A percentile compares a stretch with the other conserved stretches of the same genome.
Conservation (phyloP, 2,888 invertebrate species). For the Amphimallon solstitiale region DNA sequence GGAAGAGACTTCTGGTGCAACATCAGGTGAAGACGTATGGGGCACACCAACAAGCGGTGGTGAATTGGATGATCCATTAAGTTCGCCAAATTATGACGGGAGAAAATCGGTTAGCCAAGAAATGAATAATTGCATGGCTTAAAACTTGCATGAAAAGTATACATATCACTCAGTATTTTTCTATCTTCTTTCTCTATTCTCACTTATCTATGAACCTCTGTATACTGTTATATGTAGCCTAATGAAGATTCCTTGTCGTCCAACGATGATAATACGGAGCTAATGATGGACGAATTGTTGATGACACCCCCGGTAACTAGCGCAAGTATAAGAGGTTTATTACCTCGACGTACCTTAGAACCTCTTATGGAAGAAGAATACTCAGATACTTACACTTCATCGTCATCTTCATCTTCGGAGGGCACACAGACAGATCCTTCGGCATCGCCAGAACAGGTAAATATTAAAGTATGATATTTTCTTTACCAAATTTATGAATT, state of each 20-base stretch:
- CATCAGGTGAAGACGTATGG: conserved; percentile 89
- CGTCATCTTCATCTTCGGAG: conserved; percentile 52
- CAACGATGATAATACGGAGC: conserved; percentile 79
- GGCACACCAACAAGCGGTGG: conserved; percentile 90
- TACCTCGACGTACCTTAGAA: conserved; percentile 81
- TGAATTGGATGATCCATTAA: conserved; percentile 75
- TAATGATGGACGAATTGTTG: conserved; percentile 83
- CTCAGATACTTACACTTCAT: conserved; percentile 71
- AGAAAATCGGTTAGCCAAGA: conserved; percentile 62
- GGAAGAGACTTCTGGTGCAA: conserved; percentile 85
- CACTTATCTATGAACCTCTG: not conserved
- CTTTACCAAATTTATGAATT: not conserved
- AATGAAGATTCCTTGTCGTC: conserved; percentile 66
- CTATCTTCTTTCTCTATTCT: not conserved
- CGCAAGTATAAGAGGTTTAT: conserved; percentile 74
- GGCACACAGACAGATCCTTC: conserved; percentile 56
- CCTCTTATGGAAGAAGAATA: conserved; percentile 86
- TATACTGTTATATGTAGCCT: conserved; percentile 47
- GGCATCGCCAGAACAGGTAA: conserved; percentile 62
- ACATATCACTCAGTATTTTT: not conserved
- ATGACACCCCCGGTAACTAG: conserved; percentile 83
- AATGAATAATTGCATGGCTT: conserved; percentile 12
- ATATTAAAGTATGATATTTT: conserved; percentile 43
- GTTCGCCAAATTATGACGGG: conserved; percentile 73
- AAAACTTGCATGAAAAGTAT: conserved; percentile 18